Evolutionary conservation across 2,797 vertebrate genomes (phyloP).

Genomic region (Crenuchus spilurus): DNA sequence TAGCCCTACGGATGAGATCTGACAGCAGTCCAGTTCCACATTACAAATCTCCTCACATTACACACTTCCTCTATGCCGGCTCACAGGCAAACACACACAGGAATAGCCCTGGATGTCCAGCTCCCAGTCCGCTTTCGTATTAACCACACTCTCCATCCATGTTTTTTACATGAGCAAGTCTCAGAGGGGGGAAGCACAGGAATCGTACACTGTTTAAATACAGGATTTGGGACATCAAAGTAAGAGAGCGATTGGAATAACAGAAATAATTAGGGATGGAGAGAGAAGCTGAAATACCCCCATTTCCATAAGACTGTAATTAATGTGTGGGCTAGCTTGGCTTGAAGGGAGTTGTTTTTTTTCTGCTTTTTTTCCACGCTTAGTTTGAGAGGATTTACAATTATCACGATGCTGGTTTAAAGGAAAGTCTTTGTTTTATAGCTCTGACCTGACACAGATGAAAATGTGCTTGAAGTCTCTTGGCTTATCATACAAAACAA

Average conservation of each 20-base stretch:
- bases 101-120: constrained; percentile 88
- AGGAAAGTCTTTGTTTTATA: constrained; percentile 10
- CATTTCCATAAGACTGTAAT: constrained; percentile 99
- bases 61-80: constrained; percentile 42
- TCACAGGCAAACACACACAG: constrained; percentile 52
- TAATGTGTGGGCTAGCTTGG: constrained; percentile 92
- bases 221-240: constrained; percentile 99
- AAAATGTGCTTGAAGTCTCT: neutral
- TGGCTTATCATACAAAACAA: neutral
- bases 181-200: constrained; percentile 91
- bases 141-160: constrained; percentile 90
- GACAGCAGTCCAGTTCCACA: constrained; percentile 67
- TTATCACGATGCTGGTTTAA: constrained; percentile 26
- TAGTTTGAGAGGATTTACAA: constrained; percentile 20
- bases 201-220: constrained; percentile 98
- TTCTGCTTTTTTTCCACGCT: neutral
- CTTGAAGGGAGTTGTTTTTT: constrained; percentile 74
- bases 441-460: constrained; percentile 1
- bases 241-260: constrained; percentile 95
- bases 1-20: constrained; percentile 48
- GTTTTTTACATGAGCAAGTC: constrained; percentile 96
- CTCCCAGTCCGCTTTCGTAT: constrained; percentile 90
- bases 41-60: constrained; percentile 52
- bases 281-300: constrained; percentile 94
- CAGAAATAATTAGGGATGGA: constrained; percentile 99